These are phyloP conservation scores for Gallinago jamesoni DNA, from an alignment of 2,113 vertebrate species.

Conservation along the genomic window DNA sequence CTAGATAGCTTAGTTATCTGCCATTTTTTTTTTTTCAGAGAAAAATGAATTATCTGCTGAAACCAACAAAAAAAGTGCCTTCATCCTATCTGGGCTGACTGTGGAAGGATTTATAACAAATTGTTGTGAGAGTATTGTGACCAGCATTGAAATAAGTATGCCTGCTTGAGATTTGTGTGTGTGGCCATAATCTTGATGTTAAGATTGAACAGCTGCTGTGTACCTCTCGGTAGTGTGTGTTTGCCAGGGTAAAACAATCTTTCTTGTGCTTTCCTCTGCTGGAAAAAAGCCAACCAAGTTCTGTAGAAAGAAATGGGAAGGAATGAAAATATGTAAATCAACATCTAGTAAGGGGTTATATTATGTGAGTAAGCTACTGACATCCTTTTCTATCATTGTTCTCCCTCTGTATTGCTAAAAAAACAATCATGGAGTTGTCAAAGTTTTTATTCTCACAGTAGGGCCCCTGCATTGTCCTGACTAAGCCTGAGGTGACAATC, in stretches of 20 bases:
- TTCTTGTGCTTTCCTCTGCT: conserved; percentile 7
- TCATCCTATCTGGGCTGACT: neutral
- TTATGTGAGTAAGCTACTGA: neutral
- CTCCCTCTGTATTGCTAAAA: neutral
- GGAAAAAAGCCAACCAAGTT: neutral
- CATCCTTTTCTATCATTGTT: neutral
- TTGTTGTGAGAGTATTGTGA: conserved; percentile 47
- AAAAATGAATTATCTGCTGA: conserved; percentile 2
- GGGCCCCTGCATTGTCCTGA: neutral
- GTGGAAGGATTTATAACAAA: conserved; percentile 40
- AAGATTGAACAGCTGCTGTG: conserved; percentile 50
- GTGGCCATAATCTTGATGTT: neutral
- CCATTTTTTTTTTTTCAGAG: neutral
- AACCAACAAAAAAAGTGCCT: neutral
- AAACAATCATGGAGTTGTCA: fast-evolving
- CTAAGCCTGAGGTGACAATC: neutral
- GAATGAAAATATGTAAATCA: conserved; percentile 13
- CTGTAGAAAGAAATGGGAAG: neutral
- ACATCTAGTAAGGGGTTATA: neutral
- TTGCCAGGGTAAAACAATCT: conserved; percentile 1
- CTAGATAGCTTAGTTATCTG: neutral
- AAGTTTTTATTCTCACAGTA: neutral
- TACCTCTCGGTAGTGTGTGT: conserved; percentile 16
- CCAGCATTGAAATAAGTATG: conserved; percentile 43
- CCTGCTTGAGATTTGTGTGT: conserved; percentile 13